These are phyloP conservation scores for Gambusia yucatana DNA, from an alignment of 2,797 vertebrate species.

Conservation along the genomic window DNA sequence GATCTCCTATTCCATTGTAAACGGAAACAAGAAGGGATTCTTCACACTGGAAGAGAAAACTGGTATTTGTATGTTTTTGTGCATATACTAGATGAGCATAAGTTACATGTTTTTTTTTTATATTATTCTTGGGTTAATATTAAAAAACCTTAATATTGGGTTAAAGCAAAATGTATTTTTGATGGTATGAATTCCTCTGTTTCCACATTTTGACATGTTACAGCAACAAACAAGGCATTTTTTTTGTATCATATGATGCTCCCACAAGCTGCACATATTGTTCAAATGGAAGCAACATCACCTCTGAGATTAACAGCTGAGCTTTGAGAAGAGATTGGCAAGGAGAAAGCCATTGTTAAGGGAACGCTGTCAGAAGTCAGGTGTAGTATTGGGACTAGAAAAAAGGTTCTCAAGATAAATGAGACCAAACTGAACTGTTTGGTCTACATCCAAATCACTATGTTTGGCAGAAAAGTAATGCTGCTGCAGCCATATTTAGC, in stretches of 20 bases:
- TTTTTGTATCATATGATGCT: not conserved
- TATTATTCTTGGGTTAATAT: too few relatives aligned
- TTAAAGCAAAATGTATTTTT: not conserved
- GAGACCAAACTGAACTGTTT: not conserved
- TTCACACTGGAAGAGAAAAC: conserved; percentile 87
- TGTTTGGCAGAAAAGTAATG: not conserved
- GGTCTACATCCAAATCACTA: not conserved
- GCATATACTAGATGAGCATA: not conserved
- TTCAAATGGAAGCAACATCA: not conserved
- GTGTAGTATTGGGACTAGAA: not conserved
- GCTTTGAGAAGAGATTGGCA: not conserved
- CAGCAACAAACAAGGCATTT: not conserved
- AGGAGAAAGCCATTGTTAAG: not conserved
- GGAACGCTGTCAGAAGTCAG: not conserved
- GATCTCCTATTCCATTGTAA: conserved; percentile 82
- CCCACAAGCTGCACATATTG: not conserved
- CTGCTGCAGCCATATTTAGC: not conserved
- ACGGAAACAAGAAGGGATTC: conserved; percentile 81
- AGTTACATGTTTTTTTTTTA: not conserved
- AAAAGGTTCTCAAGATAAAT: not conserved
- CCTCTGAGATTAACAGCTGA: too few relatives aligned
- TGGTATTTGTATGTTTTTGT: conserved; percentile 73
- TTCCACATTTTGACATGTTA: not conserved
- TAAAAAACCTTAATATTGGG: too few relatives aligned
- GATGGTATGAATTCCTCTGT: not conserved